Conservation (phyloP, 2,113 vertebrate species). For the Dromaius novaehollandiae region DNA sequence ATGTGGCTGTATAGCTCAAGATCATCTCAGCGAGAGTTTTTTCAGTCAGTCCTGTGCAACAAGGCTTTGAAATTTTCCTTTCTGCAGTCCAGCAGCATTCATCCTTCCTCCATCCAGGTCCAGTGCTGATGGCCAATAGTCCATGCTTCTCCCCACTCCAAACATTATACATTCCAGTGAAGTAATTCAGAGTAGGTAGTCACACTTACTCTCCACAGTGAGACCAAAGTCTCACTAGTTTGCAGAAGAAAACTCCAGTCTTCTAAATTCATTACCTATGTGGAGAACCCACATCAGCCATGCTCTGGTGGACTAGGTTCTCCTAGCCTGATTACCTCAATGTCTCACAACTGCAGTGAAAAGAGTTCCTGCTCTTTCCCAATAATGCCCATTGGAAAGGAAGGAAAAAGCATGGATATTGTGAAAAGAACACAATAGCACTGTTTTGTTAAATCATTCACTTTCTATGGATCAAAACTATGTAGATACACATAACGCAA, state of each 20-base stretch:
- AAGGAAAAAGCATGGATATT: neutral
- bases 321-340: neutral
- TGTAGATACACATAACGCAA: neutral
- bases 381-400: rapidly evolving
- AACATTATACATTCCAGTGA: neutral
- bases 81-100: neutral
- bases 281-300: neutral
- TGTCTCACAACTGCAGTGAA: neutral
- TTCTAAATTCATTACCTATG: neutral
- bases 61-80: neutral
- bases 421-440: neutral
- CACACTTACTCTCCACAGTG: neutral
- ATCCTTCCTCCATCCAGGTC: neutral
- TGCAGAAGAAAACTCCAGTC: neutral
- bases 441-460: neutral
- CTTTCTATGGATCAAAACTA: neutral
- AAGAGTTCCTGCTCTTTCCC: neutral
- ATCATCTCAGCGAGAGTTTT: neutral
- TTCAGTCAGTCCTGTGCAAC: neutral
- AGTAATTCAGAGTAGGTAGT: neutral
- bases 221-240: neutral
- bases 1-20: neutral
- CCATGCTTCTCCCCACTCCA: neutral
- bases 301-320: neutral
- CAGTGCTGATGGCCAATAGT: neutral